These are phyloP conservation scores for Bergia sp. DNA, from an alignment of 92 coral and sea anemone species.

Conservation along the genomic window DNA sequence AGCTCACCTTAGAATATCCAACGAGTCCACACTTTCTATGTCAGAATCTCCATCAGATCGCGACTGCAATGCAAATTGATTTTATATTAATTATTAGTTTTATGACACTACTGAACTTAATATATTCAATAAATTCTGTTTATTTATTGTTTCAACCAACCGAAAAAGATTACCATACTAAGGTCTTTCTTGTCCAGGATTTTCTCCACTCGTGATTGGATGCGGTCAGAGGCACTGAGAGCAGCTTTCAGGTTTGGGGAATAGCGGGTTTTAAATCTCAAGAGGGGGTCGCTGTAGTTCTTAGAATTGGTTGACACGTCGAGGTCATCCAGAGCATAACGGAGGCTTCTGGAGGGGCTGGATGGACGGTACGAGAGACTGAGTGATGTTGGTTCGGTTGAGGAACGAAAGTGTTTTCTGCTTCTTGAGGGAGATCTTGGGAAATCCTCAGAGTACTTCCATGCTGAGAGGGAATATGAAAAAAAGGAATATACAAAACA, in stretches of 20 bases:
- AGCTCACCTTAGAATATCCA: slow-evolving; percentile 79
- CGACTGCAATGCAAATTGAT: slow-evolving; percentile 19
- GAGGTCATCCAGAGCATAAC: slow-evolving; percentile 91
- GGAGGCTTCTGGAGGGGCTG: slow-evolving; percentile 91
- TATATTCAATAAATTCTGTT: background rate
- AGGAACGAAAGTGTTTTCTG: slow-evolving; percentile 81
- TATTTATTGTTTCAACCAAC: too few species aligned
- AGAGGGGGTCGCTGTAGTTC: slow-evolving; percentile 83
- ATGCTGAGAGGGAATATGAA: slow-evolving; percentile 57
- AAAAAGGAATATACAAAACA: background rate
- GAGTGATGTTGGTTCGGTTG: slow-evolving; percentile 83
- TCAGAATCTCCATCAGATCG: slow-evolving; percentile 86
- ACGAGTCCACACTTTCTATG: slow-evolving; percentile 90
- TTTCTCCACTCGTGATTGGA: slow-evolving; percentile 90
- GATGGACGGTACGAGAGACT: slow-evolving; percentile 83
- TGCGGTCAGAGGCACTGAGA: slow-evolving; percentile 93
- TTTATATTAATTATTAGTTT: background rate
- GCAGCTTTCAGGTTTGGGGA: slow-evolving; percentile 96
- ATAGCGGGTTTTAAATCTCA: slow-evolving; percentile 88
- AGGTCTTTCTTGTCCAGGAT: slow-evolving; percentile 70
- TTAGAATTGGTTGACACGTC: slow-evolving; percentile 68
- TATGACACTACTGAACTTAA: background rate
- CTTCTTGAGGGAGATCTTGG: slow-evolving; percentile 69
- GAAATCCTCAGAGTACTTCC: slow-evolving; percentile 97
- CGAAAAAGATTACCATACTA: slow-evolving; percentile 21